Evolutionary conservation across 2,888 invertebrate genomes (phyloP).

Genomic region (Tiliacea citrago): DNA sequence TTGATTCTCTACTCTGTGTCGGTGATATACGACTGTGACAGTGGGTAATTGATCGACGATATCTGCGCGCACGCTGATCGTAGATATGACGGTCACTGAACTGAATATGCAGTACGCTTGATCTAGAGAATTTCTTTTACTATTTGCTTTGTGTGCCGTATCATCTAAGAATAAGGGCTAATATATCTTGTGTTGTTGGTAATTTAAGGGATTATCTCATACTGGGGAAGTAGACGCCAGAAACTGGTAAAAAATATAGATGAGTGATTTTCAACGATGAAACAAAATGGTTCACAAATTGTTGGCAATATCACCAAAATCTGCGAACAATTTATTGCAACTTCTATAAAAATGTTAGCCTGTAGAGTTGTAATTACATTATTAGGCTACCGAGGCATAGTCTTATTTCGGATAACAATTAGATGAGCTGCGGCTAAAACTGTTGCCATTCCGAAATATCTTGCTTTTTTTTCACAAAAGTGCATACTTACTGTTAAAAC

Average conservation of each 20-base stretch:
- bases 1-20: conserved; percentile 31
- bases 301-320: neutral
- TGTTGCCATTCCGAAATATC: neutral
- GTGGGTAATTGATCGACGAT: conserved; percentile 80
- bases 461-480: neutral
- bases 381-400: neutral
- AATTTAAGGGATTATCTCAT: neutral
- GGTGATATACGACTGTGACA: conserved; percentile 76
- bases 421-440: neutral
- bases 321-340: neutral
- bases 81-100: conserved; percentile 66
- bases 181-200: conserved; percentile 7
- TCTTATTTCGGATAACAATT: neutral
- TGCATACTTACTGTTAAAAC: neutral
- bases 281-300: neutral
- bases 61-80: conserved; percentile 68
- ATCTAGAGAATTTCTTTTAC: conserved; percentile 41
- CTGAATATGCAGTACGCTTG: conserved; percentile 54
- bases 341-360: neutral
- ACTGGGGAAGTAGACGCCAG: too few relatives aligned
- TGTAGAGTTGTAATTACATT: too few relatives aligned
- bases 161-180: conserved; percentile 32
- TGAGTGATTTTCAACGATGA: neutral
- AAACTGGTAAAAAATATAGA: too few relatives aligned
- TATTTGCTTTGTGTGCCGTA: conserved; percentile 42